Evolutionary conservation across 2,888 invertebrate species (phyloP).

Genomic region (Zhuqinia jingwanae): DNA sequence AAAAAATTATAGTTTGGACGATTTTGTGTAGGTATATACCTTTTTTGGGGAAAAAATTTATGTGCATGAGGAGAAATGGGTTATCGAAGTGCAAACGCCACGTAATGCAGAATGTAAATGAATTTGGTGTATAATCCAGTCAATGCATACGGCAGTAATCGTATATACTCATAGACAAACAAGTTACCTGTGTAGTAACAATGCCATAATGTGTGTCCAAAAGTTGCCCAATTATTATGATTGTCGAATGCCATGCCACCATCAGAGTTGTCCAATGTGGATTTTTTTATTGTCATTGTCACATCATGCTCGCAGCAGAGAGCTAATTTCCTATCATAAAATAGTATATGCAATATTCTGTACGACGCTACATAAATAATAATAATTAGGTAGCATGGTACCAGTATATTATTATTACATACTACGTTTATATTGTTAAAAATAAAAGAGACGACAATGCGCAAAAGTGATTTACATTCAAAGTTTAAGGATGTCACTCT

Average conservation of each 20-base stretch:
- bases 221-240: conserved; percentile 21
- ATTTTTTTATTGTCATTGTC: conserved; percentile 51
- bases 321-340: conserved; percentile 66
- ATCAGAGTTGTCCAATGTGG: not conserved
- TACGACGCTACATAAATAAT: too few species aligned
- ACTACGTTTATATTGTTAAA: too few species aligned
- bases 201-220: conserved; percentile 34
- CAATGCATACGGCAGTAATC: not conserved
- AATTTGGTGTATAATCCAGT: not conserved
- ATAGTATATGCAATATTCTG: too few species aligned
- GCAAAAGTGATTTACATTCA: not conserved
- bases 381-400: too few species aligned
- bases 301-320: conserved; percentile 56
- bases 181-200: conserved; percentile 21
- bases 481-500: conserved; percentile 4
- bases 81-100: too few species aligned
- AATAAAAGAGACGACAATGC: not conserved
- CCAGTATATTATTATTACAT: too few species aligned
- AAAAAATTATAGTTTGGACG: too few species aligned
- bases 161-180: not conserved
- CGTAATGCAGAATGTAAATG: conserved; percentile 15
- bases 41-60: too few species aligned
- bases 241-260: conserved; percentile 11
- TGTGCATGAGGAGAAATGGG: too few species aligned
- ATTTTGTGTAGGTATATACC: too few species aligned